Base-by-base conservation (phyloP, 2,888 invertebrate species). In the Plebejus melissa region DNA sequence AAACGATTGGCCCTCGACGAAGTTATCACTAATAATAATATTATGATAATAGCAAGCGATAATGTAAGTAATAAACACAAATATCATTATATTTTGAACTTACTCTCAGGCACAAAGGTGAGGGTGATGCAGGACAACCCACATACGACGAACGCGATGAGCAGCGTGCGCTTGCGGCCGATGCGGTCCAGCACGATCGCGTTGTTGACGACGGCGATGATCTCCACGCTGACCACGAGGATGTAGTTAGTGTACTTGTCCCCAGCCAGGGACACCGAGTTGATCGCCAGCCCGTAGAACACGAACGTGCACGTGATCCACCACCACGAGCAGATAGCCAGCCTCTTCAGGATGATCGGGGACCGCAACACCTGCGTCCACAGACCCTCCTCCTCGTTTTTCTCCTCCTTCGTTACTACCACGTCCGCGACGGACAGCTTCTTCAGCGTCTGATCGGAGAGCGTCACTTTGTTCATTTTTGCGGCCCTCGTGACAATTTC, bases 231-330 rank as follows among this genome's bases (percentile, higher is more conserved):
- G 46, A 95, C 94, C 69, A 96, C 95, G 81, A 96, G 85, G 81
- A 97, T 96, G 83, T 97, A 97, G 87, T 97, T 97, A 22, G 96
- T 88, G 85, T 97, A 97, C 84, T 96, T 96, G 85, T 97, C 95
- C 0, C 97, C 97, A 38, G 95, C 95, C 77, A 97, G 88, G 0
- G 96, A 46, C 32, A 65, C 65, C 4, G 65, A 65, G 65, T 65
- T 65, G 32, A 65, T 65, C 0, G 65, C 65, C 32, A 65, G 32
- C 4, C 65, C 65, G 32, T 65, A 65, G 13, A 65, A 65, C 2
- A 65, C 65, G 13, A 72, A 72, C 0, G 72, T 72, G 32, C 72
- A 72, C 0, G 72, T 72, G 11, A 72, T 50, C 72, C 75, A 75
- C 58, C 71, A 75, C 87, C 91, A 93, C 3, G 92, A 92, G 75